Evolutionary conservation across 2,888 invertebrate species (phyloP).

Genomic region (Zygaena filipendulae): DNA sequence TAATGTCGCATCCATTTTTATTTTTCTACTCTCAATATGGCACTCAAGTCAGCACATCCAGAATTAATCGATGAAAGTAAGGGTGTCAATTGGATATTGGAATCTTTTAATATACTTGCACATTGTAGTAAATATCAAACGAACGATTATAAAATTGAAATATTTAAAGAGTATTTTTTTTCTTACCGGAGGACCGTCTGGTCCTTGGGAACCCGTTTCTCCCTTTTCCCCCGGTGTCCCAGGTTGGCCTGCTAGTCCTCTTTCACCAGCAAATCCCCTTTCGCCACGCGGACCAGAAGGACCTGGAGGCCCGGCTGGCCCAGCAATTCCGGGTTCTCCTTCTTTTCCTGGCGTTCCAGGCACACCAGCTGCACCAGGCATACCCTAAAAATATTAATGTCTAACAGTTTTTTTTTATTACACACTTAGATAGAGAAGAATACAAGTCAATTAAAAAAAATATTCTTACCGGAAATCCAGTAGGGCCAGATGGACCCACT

Average conservation of each 20-base stretch:
- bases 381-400: slow-evolving; percentile 70
- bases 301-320: slow-evolving; percentile 71
- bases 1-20: too few species aligned
- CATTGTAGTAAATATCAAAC: too few species aligned
- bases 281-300: slow-evolving; percentile 72
- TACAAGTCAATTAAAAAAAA: not conserved
- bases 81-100: too few species aligned
- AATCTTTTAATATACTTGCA: too few species aligned
- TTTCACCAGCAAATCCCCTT: slow-evolving; percentile 79
- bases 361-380: slow-evolving; percentile 79
- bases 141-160: too few species aligned
- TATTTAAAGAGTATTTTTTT: slow-evolving; percentile 1
- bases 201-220: slow-evolving; percentile 73
- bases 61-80: not conserved
- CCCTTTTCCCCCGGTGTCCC: slow-evolving; percentile 75
- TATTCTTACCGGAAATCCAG: slow-evolving; percentile 79
- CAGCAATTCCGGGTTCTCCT: slow-evolving; percentile 78
- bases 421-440: too few species aligned
- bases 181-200: slow-evolving; percentile 74
- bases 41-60: not conserved
- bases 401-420: too few species aligned
- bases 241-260: slow-evolving; percentile 75
- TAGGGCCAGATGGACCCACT: slow-evolving; percentile 78
- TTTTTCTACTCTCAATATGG: not conserved
- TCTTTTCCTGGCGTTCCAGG: slow-evolving; percentile 84